Evolutionary conservation across 2,113 vertebrate species (phyloP).

Genomic region (Ellobius talpinus): DNA sequence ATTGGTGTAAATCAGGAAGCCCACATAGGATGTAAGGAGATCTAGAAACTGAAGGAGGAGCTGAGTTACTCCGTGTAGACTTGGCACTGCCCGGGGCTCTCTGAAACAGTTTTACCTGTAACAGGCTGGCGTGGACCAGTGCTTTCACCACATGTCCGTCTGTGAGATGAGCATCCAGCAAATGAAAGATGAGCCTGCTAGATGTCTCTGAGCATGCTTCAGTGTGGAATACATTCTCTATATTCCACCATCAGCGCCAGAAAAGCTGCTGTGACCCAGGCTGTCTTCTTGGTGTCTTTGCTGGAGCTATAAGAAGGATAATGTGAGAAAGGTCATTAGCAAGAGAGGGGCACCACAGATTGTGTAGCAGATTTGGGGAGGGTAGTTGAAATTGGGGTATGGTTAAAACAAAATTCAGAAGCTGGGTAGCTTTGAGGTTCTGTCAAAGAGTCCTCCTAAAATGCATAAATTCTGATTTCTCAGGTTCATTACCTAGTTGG

Average conservation of each 20-base stretch:
- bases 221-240: neutral
- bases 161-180: neutral
- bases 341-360: neutral
- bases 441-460: slow-evolving; percentile 8
- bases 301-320: neutral
- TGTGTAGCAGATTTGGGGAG: neutral
- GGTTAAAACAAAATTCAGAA: slow-evolving; percentile 13
- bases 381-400: neutral
- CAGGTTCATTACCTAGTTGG: slow-evolving; percentile 34
- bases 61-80: slow-evolving; percentile 43
- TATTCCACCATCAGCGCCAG: neutral
- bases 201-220: slow-evolving; percentile 9
- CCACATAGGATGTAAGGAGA: neutral
- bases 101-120: slow-evolving; percentile 3
- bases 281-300: slow-evolving; percentile 15
- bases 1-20: slow-evolving; percentile 39
- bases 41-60: neutral
- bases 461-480: slow-evolving; percentile 44
- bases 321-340: neutral
- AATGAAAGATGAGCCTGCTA: slow-evolving; percentile 22
- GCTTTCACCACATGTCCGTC: neutral
- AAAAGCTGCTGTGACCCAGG: neutral
- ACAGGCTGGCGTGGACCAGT: neutral
- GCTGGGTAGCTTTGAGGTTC: slow-evolving; percentile 25
- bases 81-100: slow-evolving; percentile 16